phyloP scores from a whole-genome alignment of 2,888 invertebrate species.

The Patella pellucida region DNA sequence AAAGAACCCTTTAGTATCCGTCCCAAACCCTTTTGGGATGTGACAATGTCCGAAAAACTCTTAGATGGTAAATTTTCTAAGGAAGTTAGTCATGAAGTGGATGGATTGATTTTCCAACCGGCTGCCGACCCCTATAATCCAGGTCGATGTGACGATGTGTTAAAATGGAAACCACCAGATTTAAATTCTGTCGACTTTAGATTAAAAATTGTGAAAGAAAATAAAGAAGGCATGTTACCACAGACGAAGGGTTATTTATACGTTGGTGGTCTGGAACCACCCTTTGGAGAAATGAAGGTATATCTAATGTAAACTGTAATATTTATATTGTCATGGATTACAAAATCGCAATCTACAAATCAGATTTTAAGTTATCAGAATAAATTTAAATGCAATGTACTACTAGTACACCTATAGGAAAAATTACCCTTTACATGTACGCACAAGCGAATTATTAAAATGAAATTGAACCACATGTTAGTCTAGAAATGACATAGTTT shows the following conservation, averaged over 20 bases:
- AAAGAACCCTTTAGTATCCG: conserved; percentile 92
- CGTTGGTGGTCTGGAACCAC: conserved; percentile 79
- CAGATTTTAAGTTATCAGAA: too few species aligned
- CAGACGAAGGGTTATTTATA: conserved; percentile 78
- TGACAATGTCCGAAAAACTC: conserved; percentile 72
- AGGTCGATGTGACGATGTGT: conserved; percentile 85
- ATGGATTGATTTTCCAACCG: conserved; percentile 98
- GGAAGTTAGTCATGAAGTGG: conserved; percentile 91
- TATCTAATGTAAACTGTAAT: too few species aligned
- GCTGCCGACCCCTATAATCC: conserved; percentile 83
- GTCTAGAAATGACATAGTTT: too few species aligned
- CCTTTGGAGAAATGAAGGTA: conserved; percentile 82
- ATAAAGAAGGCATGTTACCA: conserved; percentile 69
- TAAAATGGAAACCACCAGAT: conserved; percentile 97
- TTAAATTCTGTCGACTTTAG: conserved; percentile 97
- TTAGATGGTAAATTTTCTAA: conserved; percentile 86
- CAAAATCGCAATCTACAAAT: too few species aligned
- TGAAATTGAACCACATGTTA: too few species aligned
- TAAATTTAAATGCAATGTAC: too few species aligned
- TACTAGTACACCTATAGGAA: too few species aligned
- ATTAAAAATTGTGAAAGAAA: conserved; percentile 81
- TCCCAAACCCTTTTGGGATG: conserved; percentile 91
- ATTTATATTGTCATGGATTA: too few species aligned
- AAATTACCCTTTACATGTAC: too few species aligned
- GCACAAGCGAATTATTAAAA: too few species aligned